Evolutionary conservation across 2,113 vertebrate species (phyloP).

Genomic region (Euleptes europaea): DNA sequence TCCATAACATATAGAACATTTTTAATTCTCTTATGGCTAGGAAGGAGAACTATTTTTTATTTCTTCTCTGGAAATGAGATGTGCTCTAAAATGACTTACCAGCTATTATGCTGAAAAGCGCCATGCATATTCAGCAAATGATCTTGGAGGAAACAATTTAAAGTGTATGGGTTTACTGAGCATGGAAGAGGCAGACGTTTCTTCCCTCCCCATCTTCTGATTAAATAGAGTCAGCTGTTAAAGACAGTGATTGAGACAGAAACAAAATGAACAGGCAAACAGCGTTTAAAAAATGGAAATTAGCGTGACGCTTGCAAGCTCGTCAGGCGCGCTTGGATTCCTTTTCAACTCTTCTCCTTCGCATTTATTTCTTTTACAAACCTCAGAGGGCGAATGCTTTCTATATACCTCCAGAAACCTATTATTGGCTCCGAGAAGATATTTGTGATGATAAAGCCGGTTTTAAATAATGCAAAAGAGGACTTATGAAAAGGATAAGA

Average conservation of each 20-base stretch:
- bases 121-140: slow-evolving; percentile 3
- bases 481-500: slow-evolving; percentile 16
- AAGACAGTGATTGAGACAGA: background rate
- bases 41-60: background rate
- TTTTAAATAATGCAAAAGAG: background rate
- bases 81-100: background rate
- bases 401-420: background rate
- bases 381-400: background rate
- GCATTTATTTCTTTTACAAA: background rate
- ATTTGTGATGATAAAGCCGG: too few species aligned
- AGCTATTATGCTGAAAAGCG: background rate
- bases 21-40: background rate
- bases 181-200: background rate
- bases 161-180: background rate
- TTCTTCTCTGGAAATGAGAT: background rate
- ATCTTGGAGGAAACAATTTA: background rate
- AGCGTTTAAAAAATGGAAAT: background rate
- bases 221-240: slow-evolving; percentile 4
- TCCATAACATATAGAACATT: too few species aligned
- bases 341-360: background rate
- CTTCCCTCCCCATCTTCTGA: background rate
- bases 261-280: background rate
- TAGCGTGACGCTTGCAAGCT: background rate
- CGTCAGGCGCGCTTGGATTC: background rate
- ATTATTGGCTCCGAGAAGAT: background rate